Evolutionary conservation across 2,797 vertebrate genomes (phyloP).

Genomic region (Holocentrus rufus): DNA sequence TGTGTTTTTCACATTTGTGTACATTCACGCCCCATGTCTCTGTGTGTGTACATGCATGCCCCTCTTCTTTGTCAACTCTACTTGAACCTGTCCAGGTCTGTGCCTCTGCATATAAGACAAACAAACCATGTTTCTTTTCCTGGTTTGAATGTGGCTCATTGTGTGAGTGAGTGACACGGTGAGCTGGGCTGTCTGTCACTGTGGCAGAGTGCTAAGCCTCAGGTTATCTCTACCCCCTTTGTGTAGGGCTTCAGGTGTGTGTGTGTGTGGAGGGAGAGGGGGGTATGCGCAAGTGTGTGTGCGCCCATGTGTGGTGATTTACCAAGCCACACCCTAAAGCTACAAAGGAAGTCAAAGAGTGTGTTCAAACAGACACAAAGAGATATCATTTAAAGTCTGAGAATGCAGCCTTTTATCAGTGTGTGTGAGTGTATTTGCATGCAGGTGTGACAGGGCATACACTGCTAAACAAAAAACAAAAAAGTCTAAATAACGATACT

Average conservation of each 20-base stretch:
- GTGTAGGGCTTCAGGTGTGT: slow-evolving; percentile 46
- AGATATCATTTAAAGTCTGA: slow-evolving; percentile 14
- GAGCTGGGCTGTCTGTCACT: slow-evolving; percentile 39
- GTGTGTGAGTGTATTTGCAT: not conserved
- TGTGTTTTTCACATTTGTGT: slow-evolving; percentile 10
- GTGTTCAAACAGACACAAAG: slow-evolving; percentile 28
- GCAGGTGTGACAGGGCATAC: not conserved
- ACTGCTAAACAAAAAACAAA: slow-evolving; percentile 5
- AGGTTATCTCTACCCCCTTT: slow-evolving; percentile 42
- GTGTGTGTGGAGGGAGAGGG: slow-evolving; percentile 5
- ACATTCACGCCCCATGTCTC: not conserved
- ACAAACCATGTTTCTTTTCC: slow-evolving; percentile 45
- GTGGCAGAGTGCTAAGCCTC: slow-evolving; percentile 24
- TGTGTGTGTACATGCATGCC: not conserved
- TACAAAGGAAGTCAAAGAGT: slow-evolving; percentile 19
- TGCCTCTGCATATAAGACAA: slow-evolving; percentile 41
- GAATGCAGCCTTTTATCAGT: slow-evolving; percentile 17
- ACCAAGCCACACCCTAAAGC: slow-evolving; percentile 18
- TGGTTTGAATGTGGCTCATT: slow-evolving; percentile 41
- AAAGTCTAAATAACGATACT: not conserved
- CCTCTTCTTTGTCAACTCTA: slow-evolving; percentile 49
- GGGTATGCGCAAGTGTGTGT: slow-evolving; percentile 2
- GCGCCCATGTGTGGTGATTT: slow-evolving; percentile 1
- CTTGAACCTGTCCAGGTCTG: slow-evolving; percentile 59
- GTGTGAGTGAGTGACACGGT: slow-evolving; percentile 39